Evolutionary conservation across 1,140 invertebrate species (phyloP), one percentile per base, ranked within the genome.

Genomic region (Diprion similis): DNA sequence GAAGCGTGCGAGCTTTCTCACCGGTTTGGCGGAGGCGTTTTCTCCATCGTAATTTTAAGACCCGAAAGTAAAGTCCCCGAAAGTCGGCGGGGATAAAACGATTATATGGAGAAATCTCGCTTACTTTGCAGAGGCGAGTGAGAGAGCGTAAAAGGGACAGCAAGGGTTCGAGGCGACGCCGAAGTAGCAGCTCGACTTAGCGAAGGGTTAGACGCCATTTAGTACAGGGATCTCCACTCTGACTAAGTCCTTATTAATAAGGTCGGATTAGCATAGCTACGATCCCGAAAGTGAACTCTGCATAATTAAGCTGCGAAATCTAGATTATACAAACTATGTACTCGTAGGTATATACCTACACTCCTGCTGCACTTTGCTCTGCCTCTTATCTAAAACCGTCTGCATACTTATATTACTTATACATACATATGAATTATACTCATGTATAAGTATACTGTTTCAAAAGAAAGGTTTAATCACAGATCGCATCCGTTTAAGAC

Each of bases 241-340:
- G 18, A 73, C 76, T 68, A 75, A 84, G 82, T 82, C 82, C 82
- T 83, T 84, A 84, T 83, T 84, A 84, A 84, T 84, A 84, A 83
- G 82, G 78, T 79, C 71, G 80, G 82, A 84, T 84, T 84, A 84
- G 79, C 82, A 82, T 84, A 83, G 83, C 81, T 81, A 76, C 80
- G 70, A 80, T 78, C 75, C 73, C 75, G 75, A 46, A 77, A 67
- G 66, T 72, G 79, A 80, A 80, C 77, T 78, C 75, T 66, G 79
- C 79, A 80, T 80, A 80, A 80, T 80, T 80, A 77, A 80, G 75
- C 77, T 74, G 71, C 72, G 75, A 76, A 73, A 76, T 78, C 73
- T 77, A 77, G 75, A 80, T 80, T 77, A 37, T 37, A 77, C 73
- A 66, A 80, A 80, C 79, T 80, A 74, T 66, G 24, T n/a, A n/a